Base-by-base conservation (phyloP, 2,797 vertebrate species). In the Enteromius trimaculatus region DNA sequence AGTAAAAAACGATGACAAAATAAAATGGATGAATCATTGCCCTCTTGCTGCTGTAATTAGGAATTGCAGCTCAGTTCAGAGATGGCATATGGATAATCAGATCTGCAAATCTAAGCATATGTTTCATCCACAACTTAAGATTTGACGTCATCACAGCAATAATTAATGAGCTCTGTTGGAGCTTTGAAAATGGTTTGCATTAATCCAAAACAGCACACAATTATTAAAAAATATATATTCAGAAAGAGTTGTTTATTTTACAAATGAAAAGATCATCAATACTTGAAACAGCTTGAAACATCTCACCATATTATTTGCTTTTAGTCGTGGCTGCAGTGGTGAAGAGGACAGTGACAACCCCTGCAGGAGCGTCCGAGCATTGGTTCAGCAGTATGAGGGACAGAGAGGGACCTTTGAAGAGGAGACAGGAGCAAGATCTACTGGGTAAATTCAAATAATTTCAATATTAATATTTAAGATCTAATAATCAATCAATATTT, bases 311-410 rank as follows among this genome's bases (percentile, higher is more conserved):
- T 69, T 19, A 74, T 82, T 11, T 11, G 68, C 44, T 87, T 74
- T 78, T 80, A 94, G 88, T 88, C 95, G 94, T 85, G 94, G 93
- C 77, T 93, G 91, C 84, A 92, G 93, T 81, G 85, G 95, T 85
- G 94, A 93, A 0, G 97, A 97, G 44, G 97, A 96, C 85, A 95
- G 93, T 8, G 96, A 96, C 84, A 96, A 93, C 21, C 95, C 95
- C 0, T 96, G 91, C 89, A 95, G 95, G 96, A 97, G 97, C 1
- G 98, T 99, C 66, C 95, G 97, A 6, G 96, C 96, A 0, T 92
- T 99, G 88, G 98, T 99, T 69, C 92, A 98, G 89, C 98, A 99
- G 81, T 99, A 98, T 8, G 98, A 99, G 90, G 95, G 94, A 19
- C 95, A 96, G 84, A 93, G 68, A 88, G 90, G 88, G 79, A 3